These are phyloP conservation scores for Actinernus sp. DNA, from an alignment of 92 coral and sea anemone species.

Conservation along the genomic window DNA sequence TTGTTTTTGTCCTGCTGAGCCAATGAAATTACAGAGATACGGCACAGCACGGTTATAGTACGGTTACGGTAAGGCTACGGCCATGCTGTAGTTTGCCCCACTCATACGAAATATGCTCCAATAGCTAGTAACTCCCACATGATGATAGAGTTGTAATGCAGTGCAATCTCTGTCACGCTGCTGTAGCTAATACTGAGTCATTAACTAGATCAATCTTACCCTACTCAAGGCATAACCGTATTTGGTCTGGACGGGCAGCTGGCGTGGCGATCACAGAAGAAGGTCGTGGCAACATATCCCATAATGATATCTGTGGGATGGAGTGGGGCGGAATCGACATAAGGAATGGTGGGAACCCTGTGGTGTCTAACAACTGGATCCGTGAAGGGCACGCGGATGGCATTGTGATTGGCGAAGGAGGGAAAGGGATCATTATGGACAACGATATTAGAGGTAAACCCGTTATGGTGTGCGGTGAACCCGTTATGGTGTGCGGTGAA, in stretches of 20 bases:
- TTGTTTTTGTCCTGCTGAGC: too few relatives aligned
- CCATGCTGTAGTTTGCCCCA: too few relatives aligned
- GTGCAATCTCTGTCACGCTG: neutral
- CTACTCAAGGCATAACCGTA: constrained; percentile 83
- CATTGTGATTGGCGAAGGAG: constrained; percentile 92
- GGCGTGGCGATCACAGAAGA: constrained; percentile 98
- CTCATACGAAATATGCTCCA: too few relatives aligned
- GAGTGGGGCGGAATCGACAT: constrained; percentile 99
- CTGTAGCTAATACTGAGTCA: neutral
- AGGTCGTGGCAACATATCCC: constrained; percentile 88
- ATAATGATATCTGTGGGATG: constrained; percentile 96
- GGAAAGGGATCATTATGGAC: constrained; percentile 88
- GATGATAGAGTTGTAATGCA: neutral
- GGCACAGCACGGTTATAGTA: too few relatives aligned
- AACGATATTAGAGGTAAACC: constrained; percentile 89
- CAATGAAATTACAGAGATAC: too few relatives aligned
- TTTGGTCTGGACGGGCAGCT: constrained; percentile 99
- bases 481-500: too few relatives aligned
- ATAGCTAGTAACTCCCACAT: neutral
- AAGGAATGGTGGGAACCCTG: constrained; percentile 96
- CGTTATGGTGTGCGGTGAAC: too few relatives aligned
- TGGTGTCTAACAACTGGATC: constrained; percentile 85
- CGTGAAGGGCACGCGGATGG: constrained; percentile 95
- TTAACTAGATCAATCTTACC: neutral
- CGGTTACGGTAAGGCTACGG: too few relatives aligned